These are phyloP conservation scores for Ecdyonurus torrentis DNA, from an alignment of 2,888 invertebrate genomes.

Conservation along the genomic window DNA sequence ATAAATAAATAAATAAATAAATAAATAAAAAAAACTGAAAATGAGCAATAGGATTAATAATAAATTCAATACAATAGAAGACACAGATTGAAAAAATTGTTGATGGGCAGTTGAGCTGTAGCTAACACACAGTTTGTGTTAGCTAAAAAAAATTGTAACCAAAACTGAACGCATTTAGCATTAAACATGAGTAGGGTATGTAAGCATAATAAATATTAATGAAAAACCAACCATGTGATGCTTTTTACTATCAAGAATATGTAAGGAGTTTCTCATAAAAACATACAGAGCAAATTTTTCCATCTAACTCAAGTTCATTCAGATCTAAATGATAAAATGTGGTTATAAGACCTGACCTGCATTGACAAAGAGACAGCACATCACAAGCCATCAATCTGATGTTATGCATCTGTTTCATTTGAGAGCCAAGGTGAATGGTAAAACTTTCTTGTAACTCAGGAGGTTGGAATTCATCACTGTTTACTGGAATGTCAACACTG, in stretches of 20 bases:
- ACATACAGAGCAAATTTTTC: not conserved
- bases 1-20: too few relatives aligned
- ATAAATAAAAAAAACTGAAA: too few relatives aligned
- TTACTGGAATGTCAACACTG: slow-evolving; percentile 1
- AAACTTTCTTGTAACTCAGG: slow-evolving; percentile 76
- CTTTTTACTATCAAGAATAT: not conserved
- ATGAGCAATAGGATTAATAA: too few relatives aligned
- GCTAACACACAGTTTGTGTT: too few relatives aligned
- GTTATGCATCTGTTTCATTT: slow-evolving; percentile 97
- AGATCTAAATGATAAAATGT: not conserved
- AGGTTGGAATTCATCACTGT: slow-evolving; percentile 17
- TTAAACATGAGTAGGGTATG: too few relatives aligned
- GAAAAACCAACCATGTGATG: not conserved
- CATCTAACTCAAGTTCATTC: not conserved
- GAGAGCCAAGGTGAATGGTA: slow-evolving; percentile 93
- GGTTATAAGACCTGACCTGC: slow-evolving; percentile 27
- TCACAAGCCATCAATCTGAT: slow-evolving; percentile 77
- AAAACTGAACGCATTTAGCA: too few relatives aligned
- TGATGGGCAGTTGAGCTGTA: too few relatives aligned
- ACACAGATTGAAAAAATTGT: too few relatives aligned
- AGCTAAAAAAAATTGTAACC: too few relatives aligned
- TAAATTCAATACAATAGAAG: too few relatives aligned
- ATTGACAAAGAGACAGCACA: slow-evolving; percentile 58
- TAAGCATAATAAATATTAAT: too few relatives aligned
- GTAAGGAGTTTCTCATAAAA: not conserved